Percentiles rank a stretch among this genome's conserved stretches.
Evolutionary conservation across 1,140 invertebrate genomes (phyloP).

Genomic region (Paraescarpia echinospica): DNA sequence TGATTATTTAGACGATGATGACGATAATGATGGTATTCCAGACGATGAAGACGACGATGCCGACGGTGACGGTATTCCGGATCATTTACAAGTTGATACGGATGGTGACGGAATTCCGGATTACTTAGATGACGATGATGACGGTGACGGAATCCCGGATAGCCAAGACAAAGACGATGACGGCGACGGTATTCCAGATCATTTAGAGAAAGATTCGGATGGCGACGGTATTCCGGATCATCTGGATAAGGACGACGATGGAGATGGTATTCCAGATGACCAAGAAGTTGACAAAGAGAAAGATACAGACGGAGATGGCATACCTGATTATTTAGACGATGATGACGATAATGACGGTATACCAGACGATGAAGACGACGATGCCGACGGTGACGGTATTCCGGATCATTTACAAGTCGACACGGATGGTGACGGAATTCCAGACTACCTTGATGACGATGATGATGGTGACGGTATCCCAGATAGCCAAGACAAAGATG

Average conservation of each 20-base stretch:
- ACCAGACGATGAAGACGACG: constrained; percentile 38
- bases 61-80: constrained; percentile 41
- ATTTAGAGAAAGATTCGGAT: constrained; percentile 40
- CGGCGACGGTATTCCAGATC: constrained; percentile 44
- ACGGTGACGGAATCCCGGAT: constrained; percentile 37
- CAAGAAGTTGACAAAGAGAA: constrained; percentile 41
- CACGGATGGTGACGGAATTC: constrained; percentile 44
- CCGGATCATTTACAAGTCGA: constrained; percentile 43
- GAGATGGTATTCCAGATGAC: constrained; percentile 45
- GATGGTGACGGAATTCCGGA: constrained; percentile 44
- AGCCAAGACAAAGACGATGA: constrained; percentile 34
- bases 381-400: constrained; percentile 47
- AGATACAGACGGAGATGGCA: constrained; percentile 47
- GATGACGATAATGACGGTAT: constrained; percentile 47
- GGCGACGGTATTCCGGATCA: constrained; percentile 42
- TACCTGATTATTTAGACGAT: constrained; percentile 43
- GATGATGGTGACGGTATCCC: constrained; percentile 43
- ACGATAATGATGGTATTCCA: constrained; percentile 45
- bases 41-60: constrained; percentile 35
- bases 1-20: constrained; percentile 47
- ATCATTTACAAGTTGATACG: constrained; percentile 38
- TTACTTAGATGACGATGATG: constrained; percentile 33
- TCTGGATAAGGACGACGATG: constrained; percentile 51
- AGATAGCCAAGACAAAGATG: constrained; percentile 37
- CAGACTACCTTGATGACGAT: constrained; percentile 42